These are phyloP conservation scores for Drosophila mojavensis DNA, from an alignment of 1,140 invertebrate genomes.

Conservation along the genomic window DNA sequence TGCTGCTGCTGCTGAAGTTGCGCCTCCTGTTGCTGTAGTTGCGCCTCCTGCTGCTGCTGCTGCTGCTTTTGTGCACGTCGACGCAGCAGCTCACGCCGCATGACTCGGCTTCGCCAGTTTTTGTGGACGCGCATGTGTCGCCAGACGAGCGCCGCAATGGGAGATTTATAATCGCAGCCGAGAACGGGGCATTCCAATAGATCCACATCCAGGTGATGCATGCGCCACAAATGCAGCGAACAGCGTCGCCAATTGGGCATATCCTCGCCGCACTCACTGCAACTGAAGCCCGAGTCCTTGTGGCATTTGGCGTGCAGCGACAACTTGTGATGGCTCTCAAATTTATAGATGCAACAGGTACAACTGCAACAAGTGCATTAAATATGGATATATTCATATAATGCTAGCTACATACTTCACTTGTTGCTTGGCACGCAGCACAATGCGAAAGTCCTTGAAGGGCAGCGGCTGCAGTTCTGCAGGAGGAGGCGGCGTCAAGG, in stretches of 20 bases:
- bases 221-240: constrained; percentile 88
- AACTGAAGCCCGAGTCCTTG: constrained; percentile 83
- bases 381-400: background rate
- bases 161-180: constrained; percentile 86
- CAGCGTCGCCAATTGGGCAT: constrained; percentile 87
- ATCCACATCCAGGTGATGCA: constrained; percentile 88
- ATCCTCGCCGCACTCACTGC: constrained; percentile 85
- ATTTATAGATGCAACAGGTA: constrained; percentile 86
- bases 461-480: constrained; percentile 64
- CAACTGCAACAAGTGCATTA: background rate
- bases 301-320: constrained; percentile 85
- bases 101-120: constrained; percentile 67
- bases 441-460: constrained; percentile 75
- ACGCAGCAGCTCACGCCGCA: constrained; percentile 55
- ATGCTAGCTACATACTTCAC: constrained; percentile 38
- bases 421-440: constrained; percentile 56
- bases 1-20: no score
- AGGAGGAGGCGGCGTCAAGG: background rate
- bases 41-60: constrained; percentile 3
- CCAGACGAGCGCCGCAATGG: constrained; percentile 83
- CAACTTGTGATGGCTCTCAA: constrained; percentile 84
- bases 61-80: constrained; percentile 55
- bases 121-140: constrained; percentile 78
- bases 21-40: constrained; percentile 4
- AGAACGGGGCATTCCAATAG: constrained; percentile 87